These are phyloP conservation scores for Taphrorychus bicolor DNA, from an alignment of 2,888 invertebrate species.

Conservation along the genomic window DNA sequence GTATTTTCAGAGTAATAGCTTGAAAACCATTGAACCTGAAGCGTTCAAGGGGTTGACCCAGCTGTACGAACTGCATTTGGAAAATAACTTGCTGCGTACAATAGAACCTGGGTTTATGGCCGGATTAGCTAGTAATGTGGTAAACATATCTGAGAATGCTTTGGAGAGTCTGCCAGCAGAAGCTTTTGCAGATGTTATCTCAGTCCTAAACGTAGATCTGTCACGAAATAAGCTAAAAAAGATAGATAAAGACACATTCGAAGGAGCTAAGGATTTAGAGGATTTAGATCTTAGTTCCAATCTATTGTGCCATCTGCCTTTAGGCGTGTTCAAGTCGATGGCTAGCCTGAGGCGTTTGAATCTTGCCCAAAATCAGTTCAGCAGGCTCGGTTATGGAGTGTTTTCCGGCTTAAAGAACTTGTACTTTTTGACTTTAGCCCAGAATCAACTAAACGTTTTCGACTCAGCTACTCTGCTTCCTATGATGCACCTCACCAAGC, in stretches of 20 bases:
- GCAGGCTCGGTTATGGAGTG: conserved; percentile 49
- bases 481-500: conserved; percentile 46
- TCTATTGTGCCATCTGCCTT: conserved; percentile 51
- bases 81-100: conserved; percentile 49
- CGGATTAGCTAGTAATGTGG: conserved; percentile 49
- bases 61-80: conserved; percentile 53
- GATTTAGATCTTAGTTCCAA: conserved; percentile 52
- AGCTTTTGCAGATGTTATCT: conserved; percentile 50
- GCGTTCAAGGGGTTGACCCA: conserved; percentile 54
- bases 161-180: conserved; percentile 47
- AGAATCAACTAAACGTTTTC: conserved; percentile 50
- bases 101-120: conserved; percentile 50
- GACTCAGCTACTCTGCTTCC: conserved; percentile 51
- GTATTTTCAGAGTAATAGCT: conserved; percentile 51
- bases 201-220: conserved; percentile 51
- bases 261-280: conserved; percentile 49
- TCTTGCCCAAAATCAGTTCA: conserved; percentile 52
- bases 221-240: conserved; percentile 52
- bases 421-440: conserved; percentile 49
- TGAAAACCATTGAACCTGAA: conserved; percentile 47
- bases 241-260: conserved; percentile 49
- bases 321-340: conserved; percentile 52
- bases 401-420: conserved; percentile 54
- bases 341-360: conserved; percentile 49
- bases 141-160: conserved; percentile 50